phyloP scores from a whole-genome alignment of 2,888 invertebrate genomes.

The Tinea semifulvella region DNA sequence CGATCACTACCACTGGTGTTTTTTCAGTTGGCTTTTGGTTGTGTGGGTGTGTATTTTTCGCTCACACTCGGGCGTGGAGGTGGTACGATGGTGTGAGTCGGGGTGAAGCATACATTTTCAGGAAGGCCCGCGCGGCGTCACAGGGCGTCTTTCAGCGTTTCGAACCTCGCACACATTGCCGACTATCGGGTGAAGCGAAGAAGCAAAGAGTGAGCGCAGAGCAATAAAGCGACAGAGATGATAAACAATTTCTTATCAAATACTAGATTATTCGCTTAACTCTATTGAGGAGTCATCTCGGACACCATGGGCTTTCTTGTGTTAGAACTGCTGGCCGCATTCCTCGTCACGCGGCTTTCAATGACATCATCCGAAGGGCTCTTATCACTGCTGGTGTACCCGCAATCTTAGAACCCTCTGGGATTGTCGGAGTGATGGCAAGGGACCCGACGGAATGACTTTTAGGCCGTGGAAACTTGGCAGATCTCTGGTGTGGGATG shows the following conservation, averaged over 20 bases:
- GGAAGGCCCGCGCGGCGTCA: constrained; percentile 53
- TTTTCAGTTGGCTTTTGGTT: constrained; percentile 31
- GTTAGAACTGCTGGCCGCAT: too few relatives aligned
- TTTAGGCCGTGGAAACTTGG: too few relatives aligned
- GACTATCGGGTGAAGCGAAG: constrained; percentile 62
- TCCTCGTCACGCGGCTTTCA: too few relatives aligned
- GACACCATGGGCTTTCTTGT: too few relatives aligned
- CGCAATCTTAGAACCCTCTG: too few relatives aligned
- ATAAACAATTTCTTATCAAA: background rate
- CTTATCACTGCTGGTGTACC: too few relatives aligned
- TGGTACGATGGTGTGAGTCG: constrained; percentile 26
- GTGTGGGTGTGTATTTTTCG: constrained; percentile 31
- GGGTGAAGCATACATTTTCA: constrained; percentile 54
- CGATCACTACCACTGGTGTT: constrained; percentile 34
- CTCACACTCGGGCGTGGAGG: constrained; percentile 24
- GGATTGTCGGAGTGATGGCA: too few relatives aligned
- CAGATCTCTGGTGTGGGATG: too few relatives aligned
- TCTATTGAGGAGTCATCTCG: too few relatives aligned
- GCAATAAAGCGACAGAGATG: constrained; percentile 22
- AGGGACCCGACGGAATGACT: too few relatives aligned
- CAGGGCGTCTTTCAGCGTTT: constrained; percentile 64
- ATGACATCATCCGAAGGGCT: too few relatives aligned
- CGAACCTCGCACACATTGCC: constrained; percentile 59
- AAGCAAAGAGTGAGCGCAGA: constrained; percentile 44
- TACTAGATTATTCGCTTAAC: constrained; percentile 23